A percentile compares a stretch with the other conserved stretches of the same genome.
These are phyloP conservation scores for Antennarius maculatus DNA, from an alignment of 2,797 vertebrate genomes.

Conservation along the genomic window DNA sequence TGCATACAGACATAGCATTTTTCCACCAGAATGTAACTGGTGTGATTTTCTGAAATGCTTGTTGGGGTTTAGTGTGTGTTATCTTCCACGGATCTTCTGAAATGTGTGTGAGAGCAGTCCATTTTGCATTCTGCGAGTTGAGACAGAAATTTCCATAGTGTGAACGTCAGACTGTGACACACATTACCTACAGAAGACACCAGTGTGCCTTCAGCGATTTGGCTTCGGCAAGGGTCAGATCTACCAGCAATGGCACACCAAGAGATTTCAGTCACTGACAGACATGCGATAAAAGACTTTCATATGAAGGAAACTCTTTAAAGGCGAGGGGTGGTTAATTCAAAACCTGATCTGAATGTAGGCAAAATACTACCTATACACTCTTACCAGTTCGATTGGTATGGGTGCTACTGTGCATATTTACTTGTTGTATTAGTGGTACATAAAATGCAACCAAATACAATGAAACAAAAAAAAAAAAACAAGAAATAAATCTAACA, in stretches of 20 bases:
- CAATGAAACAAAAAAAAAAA: slow-evolving; percentile 38
- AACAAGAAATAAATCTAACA: slow-evolving; percentile 64
- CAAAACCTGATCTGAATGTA: slow-evolving; percentile 74
- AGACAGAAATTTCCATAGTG: slow-evolving; percentile 47
- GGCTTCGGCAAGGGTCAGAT: slow-evolving; percentile 56
- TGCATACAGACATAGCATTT: slow-evolving; percentile 78
- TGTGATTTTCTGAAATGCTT: slow-evolving; percentile 50
- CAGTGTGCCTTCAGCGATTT: slow-evolving; percentile 54
- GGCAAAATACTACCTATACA: slow-evolving; percentile 69
- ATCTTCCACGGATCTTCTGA: slow-evolving; percentile 52
- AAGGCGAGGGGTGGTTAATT: slow-evolving; percentile 77
- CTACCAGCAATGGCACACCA: slow-evolving; percentile 61
- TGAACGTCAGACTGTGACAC: slow-evolving; percentile 47
- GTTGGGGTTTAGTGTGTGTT: slow-evolving; percentile 44
- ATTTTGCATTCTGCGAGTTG: slow-evolving; percentile 52
- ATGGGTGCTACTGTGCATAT: slow-evolving; percentile 82
- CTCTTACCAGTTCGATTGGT: slow-evolving; percentile 55
- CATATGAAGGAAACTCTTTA: slow-evolving; percentile 71
- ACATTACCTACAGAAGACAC: slow-evolving; percentile 52
- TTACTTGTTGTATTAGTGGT: slow-evolving; percentile 73
- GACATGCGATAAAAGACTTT: slow-evolving; percentile 64
- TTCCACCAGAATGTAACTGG: slow-evolving; percentile 63
- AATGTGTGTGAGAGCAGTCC: slow-evolving; percentile 54
- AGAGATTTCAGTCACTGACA: slow-evolving; percentile 55
- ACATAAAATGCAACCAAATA: slow-evolving; percentile 72